Conservation (phyloP, 2,888 invertebrate genomes). For the Marronus borbonicus region DNA sequence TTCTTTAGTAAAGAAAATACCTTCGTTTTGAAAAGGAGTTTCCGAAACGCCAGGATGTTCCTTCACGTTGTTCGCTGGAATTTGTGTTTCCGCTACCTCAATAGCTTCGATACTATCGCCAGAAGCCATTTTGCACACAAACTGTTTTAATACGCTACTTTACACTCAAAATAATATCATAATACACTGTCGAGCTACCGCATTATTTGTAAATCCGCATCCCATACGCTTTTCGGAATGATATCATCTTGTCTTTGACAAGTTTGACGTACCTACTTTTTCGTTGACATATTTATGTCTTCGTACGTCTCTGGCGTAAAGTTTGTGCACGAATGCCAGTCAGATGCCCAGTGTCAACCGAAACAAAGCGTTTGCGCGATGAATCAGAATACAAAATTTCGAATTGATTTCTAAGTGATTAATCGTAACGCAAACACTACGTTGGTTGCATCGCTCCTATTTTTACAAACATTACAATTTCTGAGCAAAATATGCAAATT, state of each 20-base stretch:
- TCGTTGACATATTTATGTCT: slow-evolving; percentile 59
- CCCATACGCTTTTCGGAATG: slow-evolving; percentile 56
- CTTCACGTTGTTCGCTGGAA: slow-evolving; percentile 75
- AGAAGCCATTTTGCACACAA: slow-evolving; percentile 80
- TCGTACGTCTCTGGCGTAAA: neutral
- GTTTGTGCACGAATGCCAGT: no score
- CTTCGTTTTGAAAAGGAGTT: slow-evolving; percentile 76
- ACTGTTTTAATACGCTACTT: slow-evolving; percentile 34
- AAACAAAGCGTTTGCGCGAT: slow-evolving; percentile 12
- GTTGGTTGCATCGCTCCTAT: no score
- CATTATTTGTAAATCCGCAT: slow-evolving; percentile 48
- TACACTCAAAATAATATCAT: slow-evolving; percentile 20
- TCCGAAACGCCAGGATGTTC: slow-evolving; percentile 74
- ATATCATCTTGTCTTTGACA: slow-evolving; percentile 74
- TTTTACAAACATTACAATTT: no score
- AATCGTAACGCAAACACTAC: neutral
- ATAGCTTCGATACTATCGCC: slow-evolving; percentile 86
- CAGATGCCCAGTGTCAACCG: neutral
- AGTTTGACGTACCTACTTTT: slow-evolving; percentile 65
- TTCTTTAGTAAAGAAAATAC: slow-evolving; percentile 65
- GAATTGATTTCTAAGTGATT: no score
- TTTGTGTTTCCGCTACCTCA: slow-evolving; percentile 81
- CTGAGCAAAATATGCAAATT: no score
- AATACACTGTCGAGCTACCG: slow-evolving; percentile 42
- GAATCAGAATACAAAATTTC: neutral